Evolutionary conservation across 37 sponge, comb jelly and placozoan species (phyloP), one percentile per base, ranked within the genome.

Genomic region (Haliclona indistincta): DNA sequence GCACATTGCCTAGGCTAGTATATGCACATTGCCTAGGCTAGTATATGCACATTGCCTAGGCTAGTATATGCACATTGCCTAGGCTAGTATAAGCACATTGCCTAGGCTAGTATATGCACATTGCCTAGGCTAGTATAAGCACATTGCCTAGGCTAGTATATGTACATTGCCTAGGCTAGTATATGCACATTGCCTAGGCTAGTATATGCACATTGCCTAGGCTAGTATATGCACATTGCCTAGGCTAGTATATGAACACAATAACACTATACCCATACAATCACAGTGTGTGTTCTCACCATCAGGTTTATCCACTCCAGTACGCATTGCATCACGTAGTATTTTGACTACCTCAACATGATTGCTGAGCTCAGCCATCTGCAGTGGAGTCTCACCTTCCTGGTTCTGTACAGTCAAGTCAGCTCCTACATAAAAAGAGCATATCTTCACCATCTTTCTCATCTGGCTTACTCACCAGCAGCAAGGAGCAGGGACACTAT

Each of bases 311-410:
- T 58, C 60, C 26, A 36, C 6, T 44, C 63, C 52, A 55, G 32
- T 44, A 44, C 65, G 55, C 41, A 73, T 22, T 20, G 86, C 80
- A 8, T 73, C 70, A 15, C 36, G 8, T 56, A 86, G 72, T 17
- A 86, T 38, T 13, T 66, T 73, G 51, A 68, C 68, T 15, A 86
- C 74, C 69, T 82, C 76, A 7, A 42, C 66, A 52, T 91, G 83
- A 11, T 73, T 77, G 8, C 73, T 56, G 54, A 58, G 60, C 70
- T 82, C 73, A 0, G 92, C 92, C 19, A 80, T 63, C 42, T 67
- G 42, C 37, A 82, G 63, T 33, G 92, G 87, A 33, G 83, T 62
- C 33, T 91, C 92, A 45, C 79, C 87, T 42, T 91, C 92, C 19
- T 56, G 58, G 64, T 91, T 91, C 64, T 70, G 26, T 2, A 68